These are phyloP conservation scores for Epizoanthus scotinus DNA, from an alignment of 92 coral and sea anemone species.

Conservation along the genomic window DNA sequence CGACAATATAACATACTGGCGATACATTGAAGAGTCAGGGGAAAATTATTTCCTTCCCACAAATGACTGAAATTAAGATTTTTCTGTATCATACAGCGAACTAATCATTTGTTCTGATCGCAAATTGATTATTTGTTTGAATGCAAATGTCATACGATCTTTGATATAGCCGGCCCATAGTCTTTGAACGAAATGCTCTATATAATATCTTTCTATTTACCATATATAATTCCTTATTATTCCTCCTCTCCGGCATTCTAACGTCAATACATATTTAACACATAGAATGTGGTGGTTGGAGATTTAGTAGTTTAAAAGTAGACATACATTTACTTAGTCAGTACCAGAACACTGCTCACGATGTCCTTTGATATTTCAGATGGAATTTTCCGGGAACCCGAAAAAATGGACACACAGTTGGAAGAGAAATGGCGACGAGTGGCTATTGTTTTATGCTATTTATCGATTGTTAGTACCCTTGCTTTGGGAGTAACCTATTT, in stretches of 20 bases:
- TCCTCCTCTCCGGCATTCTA: too few species aligned
- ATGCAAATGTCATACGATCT: background rate
- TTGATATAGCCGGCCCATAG: background rate
- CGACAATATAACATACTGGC: background rate
- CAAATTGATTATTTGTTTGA: background rate
- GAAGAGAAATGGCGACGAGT: conserved; percentile 32
- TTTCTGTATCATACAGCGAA: background rate
- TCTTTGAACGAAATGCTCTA: background rate
- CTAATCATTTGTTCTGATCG: background rate
- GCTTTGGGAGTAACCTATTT: conserved; percentile 23
- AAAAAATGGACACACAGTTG: conserved; percentile 32
- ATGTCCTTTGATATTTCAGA: background rate
- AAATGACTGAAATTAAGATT: background rate
- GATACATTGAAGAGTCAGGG: background rate
- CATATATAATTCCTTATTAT: too few species aligned
- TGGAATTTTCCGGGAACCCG: conserved; percentile 41
- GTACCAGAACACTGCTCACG: background rate
- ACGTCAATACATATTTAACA: too few species aligned
- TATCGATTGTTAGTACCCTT: conserved; percentile 24
- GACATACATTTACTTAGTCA: background rate
- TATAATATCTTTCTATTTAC: too few species aligned
- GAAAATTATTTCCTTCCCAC: background rate
- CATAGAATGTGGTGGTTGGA: too few species aligned
- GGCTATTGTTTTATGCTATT: conserved; percentile 26
- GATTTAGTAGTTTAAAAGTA: background rate